Base-by-base conservation (phyloP, 2,888 invertebrate species). In the Drosophila anomalata region DNA sequence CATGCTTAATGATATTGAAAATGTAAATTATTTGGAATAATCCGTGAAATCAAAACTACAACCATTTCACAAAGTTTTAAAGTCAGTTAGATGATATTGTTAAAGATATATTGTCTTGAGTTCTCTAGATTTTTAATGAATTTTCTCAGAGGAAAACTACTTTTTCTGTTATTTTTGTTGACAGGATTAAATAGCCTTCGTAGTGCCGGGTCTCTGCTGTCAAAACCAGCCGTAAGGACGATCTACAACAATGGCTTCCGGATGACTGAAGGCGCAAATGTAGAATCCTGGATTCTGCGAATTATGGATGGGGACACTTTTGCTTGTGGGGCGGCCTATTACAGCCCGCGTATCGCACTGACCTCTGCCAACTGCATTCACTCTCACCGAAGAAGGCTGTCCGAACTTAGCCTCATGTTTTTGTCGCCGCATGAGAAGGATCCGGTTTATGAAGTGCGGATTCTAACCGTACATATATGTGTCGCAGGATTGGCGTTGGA, bases 341-440 rank as follows among this genome's bases (percentile, higher is more conserved):
- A 47, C 14, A 59, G 31, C 6, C 14, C 44, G 3, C 41, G 33
- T 0, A 57, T 46, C 9, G 67, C 52, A 1, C 11, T 75, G 1
- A 71, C 75, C 3, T 60, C 75, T 3, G 62, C 75, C 1, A 71
- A 54, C 36, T 75, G 75, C 44, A 31, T 75, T 46, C 46, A 67
- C 2, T 7, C 4, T 8, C 48, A 55, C 12, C 56, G 47, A 4
- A 8, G 22, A 1, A 8, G 7, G 0, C 12, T 75, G 12, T 7
- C 36, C 24, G 3, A n/a, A 0, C 33, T 75, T 2, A 60, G 36
- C 1, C 70, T 75, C 7, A 59, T 63, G 22, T 54, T 50, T 17
- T 3, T 60, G 2, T 26, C 20, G 9, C 31, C 48, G 14, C 26
- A 29, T 0, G 3, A 7, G 9, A 44, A 26, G 1, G 14, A 44